A percentile compares a stretch with the other conserved stretches of the same genome.
Evolutionary conservation across 2,888 invertebrate genomes (phyloP).

Genomic region (Sinodicranocentrus sp.): DNA sequence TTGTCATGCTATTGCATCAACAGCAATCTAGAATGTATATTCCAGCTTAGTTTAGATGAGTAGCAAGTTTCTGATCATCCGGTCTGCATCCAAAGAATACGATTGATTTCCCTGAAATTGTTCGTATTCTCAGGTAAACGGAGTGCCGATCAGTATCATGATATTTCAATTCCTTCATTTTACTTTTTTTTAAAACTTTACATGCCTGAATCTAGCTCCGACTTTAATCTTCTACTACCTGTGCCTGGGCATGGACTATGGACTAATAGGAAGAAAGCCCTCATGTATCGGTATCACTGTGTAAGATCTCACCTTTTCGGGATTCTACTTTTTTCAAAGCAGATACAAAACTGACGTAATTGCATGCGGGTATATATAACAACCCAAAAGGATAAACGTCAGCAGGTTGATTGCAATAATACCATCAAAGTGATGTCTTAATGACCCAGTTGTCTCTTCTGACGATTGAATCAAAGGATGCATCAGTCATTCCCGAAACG

Average conservation of each 20-base stretch:
- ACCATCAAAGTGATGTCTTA: conserved; percentile 53
- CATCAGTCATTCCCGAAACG: conserved; percentile 30
- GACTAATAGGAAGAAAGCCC: too few species aligned
- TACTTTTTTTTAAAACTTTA: neutral
- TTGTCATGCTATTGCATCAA: too few species aligned
- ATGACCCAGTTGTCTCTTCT: conserved; percentile 60
- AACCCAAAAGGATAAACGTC: conserved; percentile 15
- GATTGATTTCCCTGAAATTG: too few species aligned
- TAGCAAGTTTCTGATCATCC: too few species aligned
- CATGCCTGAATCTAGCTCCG: conserved; percentile 24
- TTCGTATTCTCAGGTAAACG: too few species aligned
- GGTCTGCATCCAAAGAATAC: too few species aligned
- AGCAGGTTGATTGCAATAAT: conserved; percentile 61
- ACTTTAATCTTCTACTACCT: too few species aligned
- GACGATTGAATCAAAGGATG: conserved; percentile 60
- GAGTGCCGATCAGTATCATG: neutral
- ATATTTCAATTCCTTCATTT: conserved; percentile 6
- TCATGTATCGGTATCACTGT: neutral
- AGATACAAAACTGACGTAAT: conserved; percentile 7
- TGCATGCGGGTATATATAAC: conserved; percentile 27
- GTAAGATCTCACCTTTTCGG: conserved; percentile 30
- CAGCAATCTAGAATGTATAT: too few species aligned
- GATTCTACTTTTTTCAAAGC: neutral
- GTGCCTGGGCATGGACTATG: too few species aligned
- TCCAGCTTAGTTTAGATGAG: too few species aligned